Conservation (phyloP, 2,888 invertebrate genomes). For the Drosophila pseudotalamancana region DNA sequence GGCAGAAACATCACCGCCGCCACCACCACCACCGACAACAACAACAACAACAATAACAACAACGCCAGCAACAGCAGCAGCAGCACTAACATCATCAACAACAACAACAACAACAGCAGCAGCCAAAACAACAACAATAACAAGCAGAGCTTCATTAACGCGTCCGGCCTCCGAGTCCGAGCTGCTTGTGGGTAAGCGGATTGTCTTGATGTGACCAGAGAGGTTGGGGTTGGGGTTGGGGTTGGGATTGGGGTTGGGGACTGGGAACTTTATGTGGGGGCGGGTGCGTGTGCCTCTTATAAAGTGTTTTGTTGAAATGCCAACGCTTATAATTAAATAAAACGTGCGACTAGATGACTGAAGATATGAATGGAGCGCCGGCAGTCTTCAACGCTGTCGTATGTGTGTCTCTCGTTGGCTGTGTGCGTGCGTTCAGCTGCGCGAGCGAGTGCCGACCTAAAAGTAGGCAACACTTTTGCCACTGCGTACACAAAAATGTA, state of each 20-base stretch:
- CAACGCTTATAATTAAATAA: constrained; percentile 75
- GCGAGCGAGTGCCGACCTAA: constrained; percentile 38
- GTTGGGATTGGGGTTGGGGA: constrained; percentile 3
- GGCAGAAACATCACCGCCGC: constrained; percentile 14
- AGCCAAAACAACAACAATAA: constrained; percentile 29
- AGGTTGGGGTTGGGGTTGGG: not conserved
- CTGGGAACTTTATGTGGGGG: not conserved
- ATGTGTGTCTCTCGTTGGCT: not conserved
- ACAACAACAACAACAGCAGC: constrained; percentile 19
- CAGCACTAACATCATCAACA: constrained; percentile 11
- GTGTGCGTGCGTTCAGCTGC: constrained; percentile 39
- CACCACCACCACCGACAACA: constrained; percentile 15
- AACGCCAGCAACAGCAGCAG: constrained; percentile 13
- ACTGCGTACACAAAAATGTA: constrained; percentile 42
- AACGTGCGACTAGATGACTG: constrained; percentile 61
- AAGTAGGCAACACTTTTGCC: constrained; percentile 59
- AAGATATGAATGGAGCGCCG: constrained; percentile 47
- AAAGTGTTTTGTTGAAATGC: constrained; percentile 72
- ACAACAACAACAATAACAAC: constrained; percentile 7
- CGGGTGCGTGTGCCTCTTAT: constrained; percentile 48
- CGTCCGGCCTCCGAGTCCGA: constrained; percentile 74
- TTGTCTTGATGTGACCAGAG: constrained; percentile 18
- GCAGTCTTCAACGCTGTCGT: constrained; percentile 12
- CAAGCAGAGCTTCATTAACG: constrained; percentile 70
- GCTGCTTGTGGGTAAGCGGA: constrained; percentile 68